A percentile compares a stretch with the other conserved stretches of the same genome.
These are phyloP conservation scores for Acleris laterana DNA, from an alignment of 2,888 invertebrate species.

Conservation along the genomic window DNA sequence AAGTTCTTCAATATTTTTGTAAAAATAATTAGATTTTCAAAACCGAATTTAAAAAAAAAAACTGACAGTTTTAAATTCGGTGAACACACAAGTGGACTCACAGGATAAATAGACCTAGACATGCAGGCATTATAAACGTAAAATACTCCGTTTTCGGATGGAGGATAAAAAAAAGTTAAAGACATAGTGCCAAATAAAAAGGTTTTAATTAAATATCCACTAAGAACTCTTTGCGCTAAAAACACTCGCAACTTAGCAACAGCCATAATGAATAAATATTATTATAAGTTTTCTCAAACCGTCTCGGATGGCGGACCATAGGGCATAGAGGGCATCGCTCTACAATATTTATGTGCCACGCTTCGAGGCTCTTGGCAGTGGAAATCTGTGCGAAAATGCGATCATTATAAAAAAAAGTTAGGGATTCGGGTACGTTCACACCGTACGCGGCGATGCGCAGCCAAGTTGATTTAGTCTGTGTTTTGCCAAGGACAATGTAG, in stretches of 20 bases:
- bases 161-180: too few species aligned
- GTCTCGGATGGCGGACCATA: slow-evolving; percentile 53
- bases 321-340: slow-evolving; percentile 68
- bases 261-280: slow-evolving; percentile 6
- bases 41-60: too few species aligned
- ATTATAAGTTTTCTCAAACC: slow-evolving; percentile 34
- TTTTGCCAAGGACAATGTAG: background rate
- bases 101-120: too few species aligned
- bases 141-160: too few species aligned
- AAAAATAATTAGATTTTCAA: too few species aligned
- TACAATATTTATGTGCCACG: slow-evolving; percentile 62
- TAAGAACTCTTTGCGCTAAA: background rate
- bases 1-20: too few species aligned
- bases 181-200: background rate
- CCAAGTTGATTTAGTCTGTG: background rate
- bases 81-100: too few species aligned
- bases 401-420: slow-evolving; percentile 19
- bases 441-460: slow-evolving; percentile 16
- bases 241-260: slow-evolving; percentile 14
- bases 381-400: slow-evolving; percentile 47
- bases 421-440: slow-evolving; percentile 26
- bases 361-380: slow-evolving; percentile 51
- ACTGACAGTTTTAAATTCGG: too few species aligned
- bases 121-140: too few species aligned
- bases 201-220: background rate